These are phyloP conservation scores for Nebria brevicollis DNA, from an alignment of 2,888 invertebrate species.

Conservation along the genomic window DNA sequence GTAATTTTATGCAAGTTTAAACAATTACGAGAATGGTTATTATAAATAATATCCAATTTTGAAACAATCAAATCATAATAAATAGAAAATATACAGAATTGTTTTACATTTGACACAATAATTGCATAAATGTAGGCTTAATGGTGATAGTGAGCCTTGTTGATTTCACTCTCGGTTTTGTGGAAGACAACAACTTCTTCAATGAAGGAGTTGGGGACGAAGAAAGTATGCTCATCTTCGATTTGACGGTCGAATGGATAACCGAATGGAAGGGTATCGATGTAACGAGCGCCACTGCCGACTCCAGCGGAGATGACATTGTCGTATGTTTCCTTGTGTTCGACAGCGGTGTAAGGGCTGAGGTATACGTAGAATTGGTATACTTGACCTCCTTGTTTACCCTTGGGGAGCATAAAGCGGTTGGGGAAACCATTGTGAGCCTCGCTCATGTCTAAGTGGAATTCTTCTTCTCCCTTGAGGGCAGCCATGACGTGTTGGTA, in stretches of 20 bases:
- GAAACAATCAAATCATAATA: not conserved
- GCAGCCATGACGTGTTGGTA: constrained; percentile 71
- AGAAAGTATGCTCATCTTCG: constrained; percentile 67
- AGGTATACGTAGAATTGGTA: constrained; percentile 66
- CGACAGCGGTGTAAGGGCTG: constrained; percentile 55
- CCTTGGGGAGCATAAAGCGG: constrained; percentile 77
- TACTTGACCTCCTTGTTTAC: constrained; percentile 71
- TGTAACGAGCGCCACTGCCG: constrained; percentile 66
- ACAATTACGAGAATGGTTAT: too few relatives aligned
- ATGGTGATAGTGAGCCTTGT: constrained; percentile 48
- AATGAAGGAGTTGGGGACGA: constrained; percentile 75
- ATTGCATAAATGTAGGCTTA: not conserved
- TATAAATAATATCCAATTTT: too few relatives aligned
- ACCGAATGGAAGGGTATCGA: constrained; percentile 74
- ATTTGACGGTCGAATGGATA: constrained; percentile 80
- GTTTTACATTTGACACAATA: not conserved
- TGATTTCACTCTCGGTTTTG: constrained; percentile 62
- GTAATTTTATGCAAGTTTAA: not conserved
- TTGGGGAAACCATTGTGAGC: constrained; percentile 76
- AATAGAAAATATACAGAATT: not conserved
- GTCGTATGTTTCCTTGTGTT: constrained; percentile 60
- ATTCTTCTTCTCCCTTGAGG: constrained; percentile 64
- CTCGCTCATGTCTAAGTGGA: constrained; percentile 67
- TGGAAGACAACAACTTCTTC: constrained; percentile 74
- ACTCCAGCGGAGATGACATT: constrained; percentile 65